Evolutionary conservation across 1,140 invertebrate species (phyloP).

Genomic region (Zaprionus africanus): DNA sequence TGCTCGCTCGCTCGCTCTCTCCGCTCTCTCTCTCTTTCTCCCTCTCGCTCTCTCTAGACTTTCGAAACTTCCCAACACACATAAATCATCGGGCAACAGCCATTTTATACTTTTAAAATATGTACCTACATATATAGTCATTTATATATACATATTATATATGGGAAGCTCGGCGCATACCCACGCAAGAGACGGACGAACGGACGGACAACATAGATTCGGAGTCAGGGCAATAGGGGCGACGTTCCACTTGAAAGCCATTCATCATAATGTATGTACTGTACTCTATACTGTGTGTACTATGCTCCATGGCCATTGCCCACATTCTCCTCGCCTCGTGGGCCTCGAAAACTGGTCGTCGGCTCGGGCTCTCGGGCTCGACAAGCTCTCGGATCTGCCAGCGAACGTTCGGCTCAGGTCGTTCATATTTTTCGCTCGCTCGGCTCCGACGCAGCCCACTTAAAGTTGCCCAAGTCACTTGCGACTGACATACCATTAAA

Average conservation of each 20-base stretch:
- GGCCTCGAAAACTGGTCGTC: slow-evolving; percentile 42
- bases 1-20: slow-evolving; percentile 17
- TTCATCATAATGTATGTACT: slow-evolving; percentile 70
- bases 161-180: slow-evolving; percentile 47
- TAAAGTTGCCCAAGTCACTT: slow-evolving; percentile 70
- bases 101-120: slow-evolving; percentile 49
- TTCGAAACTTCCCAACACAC: slow-evolving; percentile 66
- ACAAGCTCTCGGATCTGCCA: slow-evolving; percentile 13
- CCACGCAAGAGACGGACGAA: slow-evolving; percentile 18
- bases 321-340: slow-evolving; percentile 41
- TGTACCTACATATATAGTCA: slow-evolving; percentile 20
- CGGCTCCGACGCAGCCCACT: slow-evolving; percentile 63
- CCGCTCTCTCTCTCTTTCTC: not conserved
- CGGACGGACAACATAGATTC: slow-evolving; percentile 38
- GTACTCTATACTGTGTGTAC: slow-evolving; percentile 52
- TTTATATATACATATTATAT: slow-evolving; percentile 6
- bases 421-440: slow-evolving; percentile 21
- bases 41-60: slow-evolving; percentile 34
- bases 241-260: slow-evolving; percentile 79
- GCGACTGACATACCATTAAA: slow-evolving; percentile 63
- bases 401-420: slow-evolving; percentile 37
- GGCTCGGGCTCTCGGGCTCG: not conserved
- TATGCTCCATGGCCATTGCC: slow-evolving; percentile 51
- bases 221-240: slow-evolving; percentile 50
- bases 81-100: slow-evolving; percentile 75